phyloP scores from a whole-genome alignment of 2,888 invertebrate genomes.

The Limulus polyphemus region DNA sequence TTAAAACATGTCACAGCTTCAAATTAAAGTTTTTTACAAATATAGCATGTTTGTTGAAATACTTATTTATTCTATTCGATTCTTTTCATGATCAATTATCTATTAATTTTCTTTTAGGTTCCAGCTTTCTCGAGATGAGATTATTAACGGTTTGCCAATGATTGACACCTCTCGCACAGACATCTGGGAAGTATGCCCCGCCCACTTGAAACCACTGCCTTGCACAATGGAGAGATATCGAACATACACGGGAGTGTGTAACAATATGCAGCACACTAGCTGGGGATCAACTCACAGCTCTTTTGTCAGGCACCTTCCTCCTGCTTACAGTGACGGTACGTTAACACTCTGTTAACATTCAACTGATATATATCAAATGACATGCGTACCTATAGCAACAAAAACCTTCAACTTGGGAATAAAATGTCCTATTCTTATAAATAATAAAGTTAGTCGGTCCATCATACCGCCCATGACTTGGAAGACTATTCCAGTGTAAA shows the following conservation, averaged over 20 bases:
- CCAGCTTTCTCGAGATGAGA: constrained; percentile 29
- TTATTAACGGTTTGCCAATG: constrained; percentile 30
- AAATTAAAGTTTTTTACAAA: neutral
- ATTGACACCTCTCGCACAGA: constrained; percentile 31
- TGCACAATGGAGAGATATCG: constrained; percentile 43
- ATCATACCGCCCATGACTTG: too few species aligned
- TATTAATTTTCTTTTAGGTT: constrained; percentile 18
- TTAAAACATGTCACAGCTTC: too few species aligned
- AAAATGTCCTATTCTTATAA: too few species aligned
- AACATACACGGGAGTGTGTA: constrained; percentile 59
- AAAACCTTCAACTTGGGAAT: too few species aligned
- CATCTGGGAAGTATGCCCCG: constrained; percentile 30
- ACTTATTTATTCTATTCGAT: neutral
- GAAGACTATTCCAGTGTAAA: too few species aligned
- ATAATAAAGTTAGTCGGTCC: too few species aligned
- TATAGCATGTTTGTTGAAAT: neutral
- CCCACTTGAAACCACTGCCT: constrained; percentile 27
- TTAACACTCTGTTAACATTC: too few species aligned
- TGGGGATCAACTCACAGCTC: constrained; percentile 63
- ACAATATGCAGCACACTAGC: constrained; percentile 51
- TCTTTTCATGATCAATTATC: neutral
- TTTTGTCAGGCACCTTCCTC: constrained; percentile 55
- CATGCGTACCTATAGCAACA: too few species aligned
- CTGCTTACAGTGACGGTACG: constrained; percentile 63
- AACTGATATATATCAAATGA: too few species aligned